These are phyloP conservation scores for Charadrius vociferus DNA, from an alignment of 2,113 vertebrate genomes.

Conservation along the genomic window DNA sequence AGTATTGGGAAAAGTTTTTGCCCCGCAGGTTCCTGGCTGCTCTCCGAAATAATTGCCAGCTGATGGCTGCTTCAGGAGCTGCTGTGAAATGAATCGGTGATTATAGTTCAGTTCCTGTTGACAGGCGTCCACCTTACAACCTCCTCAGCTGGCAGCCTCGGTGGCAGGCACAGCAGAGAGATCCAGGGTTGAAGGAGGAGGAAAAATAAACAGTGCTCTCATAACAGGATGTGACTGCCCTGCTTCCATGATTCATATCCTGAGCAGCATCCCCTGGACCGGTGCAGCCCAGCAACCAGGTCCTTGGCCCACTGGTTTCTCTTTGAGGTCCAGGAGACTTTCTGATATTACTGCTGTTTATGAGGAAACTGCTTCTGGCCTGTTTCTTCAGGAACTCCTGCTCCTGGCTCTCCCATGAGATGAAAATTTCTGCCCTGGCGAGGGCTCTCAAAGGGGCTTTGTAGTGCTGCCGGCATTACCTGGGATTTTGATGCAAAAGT, in stretches of 20 bases:
- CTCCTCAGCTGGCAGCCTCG: neutral
- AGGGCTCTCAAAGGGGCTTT: constrained; percentile 4
- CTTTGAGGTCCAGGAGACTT: neutral
- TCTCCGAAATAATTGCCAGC: neutral
- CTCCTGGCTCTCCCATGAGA: neutral
- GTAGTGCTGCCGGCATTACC: neutral
- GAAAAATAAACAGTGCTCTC: neutral
- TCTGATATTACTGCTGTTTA: neutral
- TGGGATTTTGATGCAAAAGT: neutral
- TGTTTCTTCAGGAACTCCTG: neutral
- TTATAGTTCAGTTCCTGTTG: neutral
- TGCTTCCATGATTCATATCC: constrained; percentile 42
- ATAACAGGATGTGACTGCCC: constrained; percentile 14
- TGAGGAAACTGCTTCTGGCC: neutral
- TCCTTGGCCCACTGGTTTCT: neutral
- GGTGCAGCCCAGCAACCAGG: neutral
- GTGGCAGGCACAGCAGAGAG: neutral
- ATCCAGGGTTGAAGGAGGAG: neutral
- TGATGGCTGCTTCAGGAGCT: neutral
- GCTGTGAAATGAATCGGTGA: neutral
- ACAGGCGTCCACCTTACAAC: neutral
- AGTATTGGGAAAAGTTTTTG: neutral
- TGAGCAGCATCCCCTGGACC: neutral
- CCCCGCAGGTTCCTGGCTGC: neutral
- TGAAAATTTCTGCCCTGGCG: neutral